A percentile compares a stretch with the other conserved stretches of the same genome.
Evolutionary conservation across 2,888 invertebrate species (phyloP).

Genomic region (Acanthosepion lycidas): DNA sequence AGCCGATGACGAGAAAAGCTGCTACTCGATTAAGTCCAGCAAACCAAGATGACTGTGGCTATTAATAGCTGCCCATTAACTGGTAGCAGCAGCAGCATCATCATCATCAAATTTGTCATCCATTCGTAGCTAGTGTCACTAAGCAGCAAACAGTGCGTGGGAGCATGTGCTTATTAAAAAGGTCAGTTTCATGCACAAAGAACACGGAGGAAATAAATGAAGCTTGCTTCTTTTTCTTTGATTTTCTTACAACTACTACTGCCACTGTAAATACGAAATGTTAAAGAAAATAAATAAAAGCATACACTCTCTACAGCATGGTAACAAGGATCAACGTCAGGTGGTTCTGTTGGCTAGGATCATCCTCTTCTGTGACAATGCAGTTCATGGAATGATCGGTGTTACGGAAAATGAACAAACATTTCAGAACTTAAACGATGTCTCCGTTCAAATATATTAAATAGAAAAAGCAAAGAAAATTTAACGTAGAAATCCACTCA

Average conservation of each 20-base stretch:
- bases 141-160: neutral
- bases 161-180: neutral
- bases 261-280: neutral
- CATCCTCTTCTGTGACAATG: neutral
- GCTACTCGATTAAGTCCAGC: neutral
- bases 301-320: neutral
- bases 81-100: neutral
- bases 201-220: neutral
- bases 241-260: no score
- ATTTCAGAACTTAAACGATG: neutral
- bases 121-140: neutral
- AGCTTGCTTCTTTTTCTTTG: neutral
- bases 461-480: neutral
- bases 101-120: neutral
- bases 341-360: neutral
- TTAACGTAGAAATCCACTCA: neutral
- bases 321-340: neutral
- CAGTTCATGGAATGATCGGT: neutral
- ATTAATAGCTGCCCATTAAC: neutral
- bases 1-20: no score
- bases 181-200: neutral
- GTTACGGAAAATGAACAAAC: neutral
- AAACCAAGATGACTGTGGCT: neutral
- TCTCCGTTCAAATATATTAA: neutral
- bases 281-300: neutral